Percentiles rank a stretch among this genome's conserved stretches.
phyloP scores from a whole-genome alignment of 2,113 vertebrate genomes.

The Lates calcarifer region DNA sequence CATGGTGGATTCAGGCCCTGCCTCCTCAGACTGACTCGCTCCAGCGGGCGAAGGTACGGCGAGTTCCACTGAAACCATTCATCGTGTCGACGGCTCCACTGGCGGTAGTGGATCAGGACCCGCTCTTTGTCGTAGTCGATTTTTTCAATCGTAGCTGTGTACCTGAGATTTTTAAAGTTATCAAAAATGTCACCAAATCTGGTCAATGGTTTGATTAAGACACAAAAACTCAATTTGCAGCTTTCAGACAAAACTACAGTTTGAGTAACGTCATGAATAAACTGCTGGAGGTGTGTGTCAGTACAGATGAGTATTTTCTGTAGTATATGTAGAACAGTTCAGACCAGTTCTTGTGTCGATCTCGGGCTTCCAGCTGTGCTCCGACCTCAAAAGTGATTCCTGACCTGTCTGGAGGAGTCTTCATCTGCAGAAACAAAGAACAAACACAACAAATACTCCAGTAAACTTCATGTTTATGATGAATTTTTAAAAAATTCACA shows the following conservation, averaged over 20 bases:
- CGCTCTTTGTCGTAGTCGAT: conserved; percentile 95
- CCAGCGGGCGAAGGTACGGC: conserved; percentile 92
- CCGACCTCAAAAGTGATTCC: conserved; percentile 98
- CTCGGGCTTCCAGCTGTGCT: conserved; percentile 96
- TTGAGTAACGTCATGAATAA: neutral
- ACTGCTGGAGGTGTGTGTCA: neutral
- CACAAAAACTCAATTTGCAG: neutral
- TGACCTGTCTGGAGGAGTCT: conserved; percentile 95
- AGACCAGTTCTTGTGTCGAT: conserved; percentile 97
- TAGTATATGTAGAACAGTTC: conserved; percentile 23
- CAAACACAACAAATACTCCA: neutral
- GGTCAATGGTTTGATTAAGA: neutral
- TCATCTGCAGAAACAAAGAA: conserved; percentile 86
- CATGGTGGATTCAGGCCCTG: conserved; percentile 81
- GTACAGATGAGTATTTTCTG: neutral
- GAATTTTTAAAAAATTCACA: too few relatives aligned
- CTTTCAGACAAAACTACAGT: neutral
- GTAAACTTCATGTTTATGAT: neutral
- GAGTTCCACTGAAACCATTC: conserved; percentile 99
- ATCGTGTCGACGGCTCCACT: conserved; percentile 97
- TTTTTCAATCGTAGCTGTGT: conserved; percentile 94
- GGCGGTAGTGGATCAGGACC: conserved; percentile 94
- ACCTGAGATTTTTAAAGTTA: conserved; percentile 83
- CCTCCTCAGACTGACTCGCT: conserved; percentile 93
- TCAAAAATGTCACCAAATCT: neutral